A percentile compares a stretch with the other conserved stretches of the same genome.
Conservation (phyloP, 2,888 invertebrate species). For the Agapostemon virescens region DNA sequence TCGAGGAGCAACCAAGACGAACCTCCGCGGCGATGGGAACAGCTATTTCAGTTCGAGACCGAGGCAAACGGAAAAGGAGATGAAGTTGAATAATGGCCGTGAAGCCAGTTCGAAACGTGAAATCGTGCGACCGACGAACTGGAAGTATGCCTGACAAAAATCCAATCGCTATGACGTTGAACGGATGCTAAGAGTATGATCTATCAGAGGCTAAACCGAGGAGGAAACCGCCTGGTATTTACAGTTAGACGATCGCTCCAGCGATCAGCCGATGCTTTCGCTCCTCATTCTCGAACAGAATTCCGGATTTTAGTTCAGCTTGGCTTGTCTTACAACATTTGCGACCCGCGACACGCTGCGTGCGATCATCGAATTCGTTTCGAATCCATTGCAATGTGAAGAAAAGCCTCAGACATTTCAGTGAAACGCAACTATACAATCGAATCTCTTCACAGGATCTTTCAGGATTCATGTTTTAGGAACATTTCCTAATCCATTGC, state of each 20-base stretch:
- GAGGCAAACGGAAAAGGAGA: not conserved
- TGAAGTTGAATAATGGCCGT: not conserved
- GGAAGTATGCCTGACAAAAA: conserved; percentile 56
- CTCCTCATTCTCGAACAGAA: conserved; percentile 63
- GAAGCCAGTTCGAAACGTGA: conserved; percentile 28
- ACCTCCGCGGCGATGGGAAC: not conserved
- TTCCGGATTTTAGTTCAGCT: conserved; percentile 58
- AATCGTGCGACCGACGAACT: conserved; percentile 28
- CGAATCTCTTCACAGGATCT: too few relatives aligned
- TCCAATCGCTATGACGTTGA: conserved; percentile 18
- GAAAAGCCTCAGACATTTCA: too few relatives aligned
- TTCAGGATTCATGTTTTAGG: too few relatives aligned
- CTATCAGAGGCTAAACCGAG: conserved; percentile 52
- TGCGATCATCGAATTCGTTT: not conserved
- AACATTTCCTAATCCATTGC: too few relatives aligned
- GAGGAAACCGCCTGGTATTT: conserved; percentile 65
- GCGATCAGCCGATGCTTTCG: conserved; percentile 68
- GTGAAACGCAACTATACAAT: too few relatives aligned
- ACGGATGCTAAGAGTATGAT: conserved; percentile 53
- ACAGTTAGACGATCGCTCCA: conserved; percentile 68
- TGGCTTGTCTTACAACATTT: conserved; percentile 1
- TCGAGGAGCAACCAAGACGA: not conserved
- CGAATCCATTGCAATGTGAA: not conserved
- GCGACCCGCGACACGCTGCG: not conserved
- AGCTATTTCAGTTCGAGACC: too few relatives aligned